These are phyloP conservation scores for Coptodon bakossiorum DNA, from an alignment of 2,113 vertebrate genomes.

Conservation along the genomic window DNA sequence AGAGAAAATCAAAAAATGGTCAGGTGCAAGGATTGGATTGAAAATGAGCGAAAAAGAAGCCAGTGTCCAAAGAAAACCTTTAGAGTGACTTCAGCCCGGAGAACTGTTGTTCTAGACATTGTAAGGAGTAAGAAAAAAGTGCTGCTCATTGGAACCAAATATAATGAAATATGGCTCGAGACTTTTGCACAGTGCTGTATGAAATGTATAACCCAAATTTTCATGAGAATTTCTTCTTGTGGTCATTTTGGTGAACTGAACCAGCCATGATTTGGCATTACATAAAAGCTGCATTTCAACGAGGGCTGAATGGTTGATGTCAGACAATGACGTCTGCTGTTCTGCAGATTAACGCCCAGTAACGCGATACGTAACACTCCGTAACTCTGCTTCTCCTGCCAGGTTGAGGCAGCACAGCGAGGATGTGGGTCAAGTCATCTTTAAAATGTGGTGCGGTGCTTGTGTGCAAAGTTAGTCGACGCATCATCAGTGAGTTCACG, in stretches of 20 bases:
- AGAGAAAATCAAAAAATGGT: not conserved
- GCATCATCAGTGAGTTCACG: not conserved
- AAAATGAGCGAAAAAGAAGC: not conserved
- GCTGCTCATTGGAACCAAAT: rapidly evolving
- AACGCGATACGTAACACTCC: not conserved
- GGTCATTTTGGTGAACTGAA: not conserved
- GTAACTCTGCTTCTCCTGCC: not conserved
- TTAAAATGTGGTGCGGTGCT: not conserved
- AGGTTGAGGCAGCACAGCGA: not conserved
- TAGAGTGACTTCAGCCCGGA: not conserved
- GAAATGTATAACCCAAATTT: not conserved
- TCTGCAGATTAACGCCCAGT: not conserved
- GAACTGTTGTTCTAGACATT: not conserved
- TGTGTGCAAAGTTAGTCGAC: not conserved
- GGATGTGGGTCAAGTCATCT: not conserved
- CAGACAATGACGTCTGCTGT: not conserved
- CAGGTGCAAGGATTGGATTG: not conserved
- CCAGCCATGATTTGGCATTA: not conserved
- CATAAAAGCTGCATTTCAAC: not conserved
- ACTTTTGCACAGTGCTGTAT: rapidly evolving
- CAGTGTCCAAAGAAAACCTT: not conserved
- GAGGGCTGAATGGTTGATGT: not conserved
- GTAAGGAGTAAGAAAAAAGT: not conserved
- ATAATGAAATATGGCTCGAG: not conserved
- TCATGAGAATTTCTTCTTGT: rapidly evolving